Conservation (phyloP, 2,797 vertebrate species). For the Podarcis siculus region DNA sequence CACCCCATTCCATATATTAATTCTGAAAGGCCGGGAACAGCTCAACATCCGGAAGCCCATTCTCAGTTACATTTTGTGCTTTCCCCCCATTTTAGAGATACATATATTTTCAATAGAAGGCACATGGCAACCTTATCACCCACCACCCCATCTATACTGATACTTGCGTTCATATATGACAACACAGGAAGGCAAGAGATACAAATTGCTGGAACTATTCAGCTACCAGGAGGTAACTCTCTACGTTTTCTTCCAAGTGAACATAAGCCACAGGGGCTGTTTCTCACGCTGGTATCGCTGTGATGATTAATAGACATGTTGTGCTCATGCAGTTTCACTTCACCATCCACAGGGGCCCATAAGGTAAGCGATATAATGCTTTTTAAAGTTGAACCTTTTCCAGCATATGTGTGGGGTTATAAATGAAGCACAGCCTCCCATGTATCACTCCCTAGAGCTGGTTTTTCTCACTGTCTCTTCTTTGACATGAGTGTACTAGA, state of each 20-base stretch:
- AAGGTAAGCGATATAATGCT: constrained; percentile 74
- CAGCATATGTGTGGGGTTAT: constrained; percentile 75
- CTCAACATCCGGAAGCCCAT: background rate
- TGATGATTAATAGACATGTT: constrained; percentile 76
- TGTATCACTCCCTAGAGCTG: constrained; percentile 74
- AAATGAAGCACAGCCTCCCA: constrained; percentile 74
- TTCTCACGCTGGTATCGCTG: constrained; percentile 68
- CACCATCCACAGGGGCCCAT: constrained; percentile 69
- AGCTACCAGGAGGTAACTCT: constrained; percentile 41
- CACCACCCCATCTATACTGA: background rate
- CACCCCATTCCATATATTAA: background rate
- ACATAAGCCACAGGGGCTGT: constrained; percentile 44
- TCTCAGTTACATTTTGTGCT: background rate
- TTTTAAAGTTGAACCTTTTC: constrained; percentile 75
- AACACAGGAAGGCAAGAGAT: constrained; percentile 31
- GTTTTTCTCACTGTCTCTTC: constrained; percentile 77
- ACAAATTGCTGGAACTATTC: constrained; percentile 27
- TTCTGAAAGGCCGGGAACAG: fast-evolving
- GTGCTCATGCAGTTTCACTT: constrained; percentile 71
- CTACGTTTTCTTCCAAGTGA: constrained; percentile 49
- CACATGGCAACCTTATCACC: background rate
- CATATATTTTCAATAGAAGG: background rate
- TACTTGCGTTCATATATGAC: constrained; percentile 24
- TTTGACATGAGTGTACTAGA: constrained; percentile 69
- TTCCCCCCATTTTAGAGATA: background rate